These are phyloP conservation scores for Crypturellus tataupa DNA, from an alignment of 2,797 vertebrate genomes.

Conservation along the genomic window DNA sequence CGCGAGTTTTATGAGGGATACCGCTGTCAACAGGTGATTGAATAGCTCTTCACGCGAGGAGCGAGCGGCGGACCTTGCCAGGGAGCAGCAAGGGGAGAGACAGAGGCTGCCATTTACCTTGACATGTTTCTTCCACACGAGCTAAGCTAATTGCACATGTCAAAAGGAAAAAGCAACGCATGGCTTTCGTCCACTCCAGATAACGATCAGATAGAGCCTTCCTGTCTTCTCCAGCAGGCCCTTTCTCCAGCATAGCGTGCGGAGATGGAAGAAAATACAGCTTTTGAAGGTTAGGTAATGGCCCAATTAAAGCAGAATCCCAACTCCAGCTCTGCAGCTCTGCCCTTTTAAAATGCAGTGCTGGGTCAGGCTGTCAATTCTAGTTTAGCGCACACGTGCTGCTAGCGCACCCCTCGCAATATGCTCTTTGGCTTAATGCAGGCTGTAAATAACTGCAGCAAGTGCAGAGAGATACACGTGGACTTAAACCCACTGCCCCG, in stretches of 20 bases:
- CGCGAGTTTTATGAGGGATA: constrained; percentile 49
- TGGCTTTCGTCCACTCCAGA: constrained; percentile 45
- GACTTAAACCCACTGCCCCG: neutral
- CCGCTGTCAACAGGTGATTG: constrained; percentile 68
- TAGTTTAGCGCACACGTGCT: constrained; percentile 25
- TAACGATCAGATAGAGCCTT: constrained; percentile 79
- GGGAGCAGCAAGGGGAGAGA: neutral
- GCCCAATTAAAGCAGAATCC: constrained; percentile 65
- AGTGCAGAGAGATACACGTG: neutral
- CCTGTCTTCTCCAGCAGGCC: constrained; percentile 53
- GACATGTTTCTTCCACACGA: constrained; percentile 58
- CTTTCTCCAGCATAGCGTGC: constrained; percentile 44
- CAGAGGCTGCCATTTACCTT: neutral
- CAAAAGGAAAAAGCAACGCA: constrained; percentile 67
- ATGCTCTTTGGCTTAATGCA: constrained; percentile 10
- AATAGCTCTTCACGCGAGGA: constrained; percentile 28
- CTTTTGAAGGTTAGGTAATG: constrained; percentile 55
- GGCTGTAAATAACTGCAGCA: constrained; percentile 58
- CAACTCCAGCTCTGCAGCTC: neutral
- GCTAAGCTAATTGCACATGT: constrained; percentile 47
- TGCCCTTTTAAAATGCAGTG: constrained; percentile 33
- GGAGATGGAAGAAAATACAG: constrained; percentile 57
- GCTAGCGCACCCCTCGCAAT: constrained; percentile 22
- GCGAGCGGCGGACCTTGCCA: constrained; percentile 74
- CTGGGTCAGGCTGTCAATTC: constrained; percentile 44